These are phyloP conservation scores for Chiloscyllium punctatum DNA, from an alignment of 2,797 vertebrate species.

Conservation along the genomic window DNA sequence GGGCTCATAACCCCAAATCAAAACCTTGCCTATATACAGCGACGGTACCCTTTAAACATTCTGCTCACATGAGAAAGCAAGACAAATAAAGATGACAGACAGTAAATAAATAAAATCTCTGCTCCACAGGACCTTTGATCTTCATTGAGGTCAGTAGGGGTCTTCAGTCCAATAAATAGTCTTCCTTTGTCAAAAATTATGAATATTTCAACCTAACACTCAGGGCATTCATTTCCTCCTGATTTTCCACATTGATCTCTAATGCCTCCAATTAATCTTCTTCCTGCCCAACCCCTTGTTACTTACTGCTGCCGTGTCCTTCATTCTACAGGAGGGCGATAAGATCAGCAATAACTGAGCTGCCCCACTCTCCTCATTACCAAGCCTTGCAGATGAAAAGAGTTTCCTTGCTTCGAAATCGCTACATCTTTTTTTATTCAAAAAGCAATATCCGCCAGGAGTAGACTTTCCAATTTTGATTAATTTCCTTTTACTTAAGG, in stretches of 20 bases:
- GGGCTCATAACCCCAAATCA: neutral
- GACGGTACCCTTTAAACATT: neutral
- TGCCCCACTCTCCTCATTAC: neutral
- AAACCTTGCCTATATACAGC: neutral
- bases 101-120: neutral
- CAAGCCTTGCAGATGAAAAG: too few relatives aligned
- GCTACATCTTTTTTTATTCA: neutral
- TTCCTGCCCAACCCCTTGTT: neutral
- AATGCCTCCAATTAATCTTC: neutral
- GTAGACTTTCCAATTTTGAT: neutral
- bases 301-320: neutral
- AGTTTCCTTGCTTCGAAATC: neutral
- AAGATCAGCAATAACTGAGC: slow-evolving; percentile 14
- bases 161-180: neutral
- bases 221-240: slow-evolving; percentile 10
- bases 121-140: neutral
- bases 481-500: neutral
- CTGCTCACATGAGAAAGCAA: neutral
- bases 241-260: neutral
- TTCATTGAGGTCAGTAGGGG: neutral
- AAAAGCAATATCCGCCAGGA: neutral
- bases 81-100: neutral
- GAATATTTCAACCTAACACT: neutral
- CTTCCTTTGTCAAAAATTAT: slow-evolving; percentile 7
- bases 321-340: neutral